phyloP scores from a whole-genome alignment of 1,140 invertebrate genomes.

The Danaus melanippus region DNA sequence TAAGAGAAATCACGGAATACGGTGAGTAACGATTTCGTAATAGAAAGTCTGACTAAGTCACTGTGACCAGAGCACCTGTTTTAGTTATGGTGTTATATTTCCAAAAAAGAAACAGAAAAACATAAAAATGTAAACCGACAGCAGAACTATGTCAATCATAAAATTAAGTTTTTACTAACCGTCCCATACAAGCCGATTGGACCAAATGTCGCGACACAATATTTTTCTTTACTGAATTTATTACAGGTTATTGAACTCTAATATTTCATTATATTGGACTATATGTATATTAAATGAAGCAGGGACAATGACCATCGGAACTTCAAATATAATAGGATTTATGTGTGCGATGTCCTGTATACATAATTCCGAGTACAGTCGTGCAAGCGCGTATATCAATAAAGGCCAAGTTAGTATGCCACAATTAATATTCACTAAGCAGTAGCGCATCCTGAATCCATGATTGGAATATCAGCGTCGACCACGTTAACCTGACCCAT shows the following conservation, averaged over 20 bases:
- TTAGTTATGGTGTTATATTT: slow-evolving; percentile 7
- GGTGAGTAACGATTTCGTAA: slow-evolving; percentile 34
- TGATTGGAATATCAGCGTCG: slow-evolving; percentile 40
- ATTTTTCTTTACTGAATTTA: no score
- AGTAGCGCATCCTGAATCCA: slow-evolving; percentile 39
- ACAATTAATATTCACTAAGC: slow-evolving; percentile 41
- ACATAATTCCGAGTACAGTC: slow-evolving; percentile 30
- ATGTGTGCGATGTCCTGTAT: slow-evolving; percentile 19
- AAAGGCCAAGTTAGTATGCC: slow-evolving; percentile 57
- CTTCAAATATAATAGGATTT: slow-evolving; percentile 15
- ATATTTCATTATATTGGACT: slow-evolving; percentile 5
- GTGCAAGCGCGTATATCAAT: slow-evolving; percentile 33
- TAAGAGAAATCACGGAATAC: slow-evolving; percentile 25
- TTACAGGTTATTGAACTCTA: no score
- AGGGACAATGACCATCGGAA: slow-evolving; percentile 26
- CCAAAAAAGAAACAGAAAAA: not conserved
- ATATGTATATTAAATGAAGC: slow-evolving; percentile 3
- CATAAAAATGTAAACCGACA: not conserved
- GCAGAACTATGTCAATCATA: no score
- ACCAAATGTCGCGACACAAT: no score
- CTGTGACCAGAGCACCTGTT: slow-evolving; percentile 3
- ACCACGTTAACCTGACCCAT: slow-evolving; percentile 23
- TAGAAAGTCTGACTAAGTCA: slow-evolving; percentile 20
- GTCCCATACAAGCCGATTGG: no score
- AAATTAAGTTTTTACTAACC: no score